Base-by-base conservation (phyloP, 2,113 vertebrate genomes). In the Lagopus muta region DNA sequence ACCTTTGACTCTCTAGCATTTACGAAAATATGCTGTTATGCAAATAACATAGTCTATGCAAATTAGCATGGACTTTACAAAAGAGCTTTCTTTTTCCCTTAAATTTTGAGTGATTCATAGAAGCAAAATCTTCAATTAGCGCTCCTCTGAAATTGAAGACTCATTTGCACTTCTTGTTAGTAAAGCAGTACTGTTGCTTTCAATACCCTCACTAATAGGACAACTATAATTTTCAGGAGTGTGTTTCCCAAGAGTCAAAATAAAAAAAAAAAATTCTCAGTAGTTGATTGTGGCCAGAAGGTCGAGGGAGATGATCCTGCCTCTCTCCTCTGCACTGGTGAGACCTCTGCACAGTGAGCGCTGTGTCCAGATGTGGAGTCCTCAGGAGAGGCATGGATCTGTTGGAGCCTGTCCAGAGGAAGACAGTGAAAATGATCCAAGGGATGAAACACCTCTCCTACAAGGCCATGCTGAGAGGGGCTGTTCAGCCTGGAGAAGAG, bases 1-100 rank as follows among this genome's bases (percentile, higher is more conserved):
- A 54, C 27, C 14, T 28, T 8, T 21, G 34, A 64, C 20, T 47
- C 5, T 70, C 6, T 36, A 21, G 17, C 8, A 15, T 11, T 36
- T 21, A 22, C 0, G 4, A 54, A 72, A 91, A 83, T 1, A 2
- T n/a, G n/a, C 13, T 1, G 0, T 62, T 36, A 48, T 3, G 16
- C 0, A 7, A 85, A 66, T 48, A 88, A 81, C 27, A 54, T 5
- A 10, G 27, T 54, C 52, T 40, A 43, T 3, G 12, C 0, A 7
- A 85, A 66, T 48, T 86, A 77, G 16, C 6, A 54, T 3, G 7
- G 47, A 34, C 15, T 71, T 55, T 28, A 58, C 17, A 80, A 82
- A 34, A 2, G 67, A 14, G 4, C 0, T 0, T 25, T 42, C 8
- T 62, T 76, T 47, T 36, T 8, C 3, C 40, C 36, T 76, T 50